Base-by-base conservation (phyloP, 2,888 invertebrate genomes). In the Ephialtes manifestator region DNA sequence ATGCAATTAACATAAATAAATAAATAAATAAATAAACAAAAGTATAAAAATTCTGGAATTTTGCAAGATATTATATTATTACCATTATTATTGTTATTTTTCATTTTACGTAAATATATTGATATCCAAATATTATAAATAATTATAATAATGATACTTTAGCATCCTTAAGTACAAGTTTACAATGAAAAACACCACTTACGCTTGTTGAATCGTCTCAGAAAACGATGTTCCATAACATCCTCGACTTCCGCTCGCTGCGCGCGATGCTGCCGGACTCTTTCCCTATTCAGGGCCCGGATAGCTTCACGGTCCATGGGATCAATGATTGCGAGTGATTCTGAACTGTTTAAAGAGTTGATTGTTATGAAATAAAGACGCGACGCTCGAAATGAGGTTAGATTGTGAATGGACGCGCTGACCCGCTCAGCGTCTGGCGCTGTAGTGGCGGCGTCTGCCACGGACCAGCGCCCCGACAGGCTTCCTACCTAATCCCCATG, bases 391-490 rank as follows among this genome's bases (percentile, higher is more conserved):
- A 28, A 0, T 13, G 46, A 74, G 72, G 72, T 74, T 74, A 58
- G 43, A 28, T 43, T 58, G 55, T 58, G 35, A 35, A 24, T 43
- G 5, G 15, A 5, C 39, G 71, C 18, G 53, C 18, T 72, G 20
- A 55, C 39, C 51, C 24, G 55, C 18, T 43, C 53, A 58, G 43
- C 31, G 24, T 53, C 51, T 51, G 31, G 63, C 70, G 24, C 13
- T 24, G 35, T 39, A 67, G 55, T 68, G 78, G 78, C 78, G 28
- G 60, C 60, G 18, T 43, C 43, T 8, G 15, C 39, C 35, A 15
- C 60, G 31, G 60, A 18, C 70, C 70, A 70, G 78, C 70, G 68
- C 78, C 78, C 43, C 70, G 78, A 20, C 78, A 35, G 70, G 68
- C 70, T 35, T 31, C 78, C 60, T 31, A 31, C 58, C 18, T 55